Percentiles rank a stretch among this genome's conserved stretches.
Conservation (phyloP, 2,888 invertebrate species). For the Ormyrus nitidulus region DNA sequence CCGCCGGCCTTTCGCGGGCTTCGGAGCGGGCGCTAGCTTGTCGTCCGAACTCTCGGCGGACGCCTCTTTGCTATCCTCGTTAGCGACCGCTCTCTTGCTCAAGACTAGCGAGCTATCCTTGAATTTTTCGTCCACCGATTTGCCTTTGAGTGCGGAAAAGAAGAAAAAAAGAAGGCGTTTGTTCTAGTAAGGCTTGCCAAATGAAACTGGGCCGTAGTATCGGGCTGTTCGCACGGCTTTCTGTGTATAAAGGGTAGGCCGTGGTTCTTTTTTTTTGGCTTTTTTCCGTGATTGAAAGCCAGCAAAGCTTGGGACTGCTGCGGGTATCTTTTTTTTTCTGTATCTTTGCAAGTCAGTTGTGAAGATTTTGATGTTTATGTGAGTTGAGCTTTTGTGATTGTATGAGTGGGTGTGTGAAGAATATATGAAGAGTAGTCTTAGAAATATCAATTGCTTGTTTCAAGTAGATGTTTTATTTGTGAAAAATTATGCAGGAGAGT, state of each 20-base stretch:
- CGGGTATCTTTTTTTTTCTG: too few relatives aligned
- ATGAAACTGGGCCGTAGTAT: not conserved
- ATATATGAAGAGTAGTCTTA: too few relatives aligned
- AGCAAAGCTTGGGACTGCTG: too few relatives aligned
- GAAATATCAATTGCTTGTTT: too few relatives aligned
- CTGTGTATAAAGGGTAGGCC: not conserved
- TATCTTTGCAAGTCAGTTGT: not conserved
- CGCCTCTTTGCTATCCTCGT: slow-evolving; percentile 28
- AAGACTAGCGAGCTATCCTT: slow-evolving; percentile 30
- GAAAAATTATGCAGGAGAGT: too few relatives aligned
- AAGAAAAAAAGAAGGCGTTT: slow-evolving; percentile 39
- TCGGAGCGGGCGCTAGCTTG: not conserved
- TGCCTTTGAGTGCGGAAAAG: slow-evolving; percentile 52
- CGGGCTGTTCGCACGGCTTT: not conserved
- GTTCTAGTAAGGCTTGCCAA: slow-evolving; percentile 34
- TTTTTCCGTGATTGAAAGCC: not conserved
- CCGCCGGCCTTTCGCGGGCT: not conserved
- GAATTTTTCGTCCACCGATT: slow-evolving; percentile 54
- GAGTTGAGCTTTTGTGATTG: not conserved
- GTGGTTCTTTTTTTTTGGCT: not conserved
- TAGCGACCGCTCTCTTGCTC: slow-evolving; percentile 12
- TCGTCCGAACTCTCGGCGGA: not conserved
- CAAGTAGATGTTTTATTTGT: too few relatives aligned
- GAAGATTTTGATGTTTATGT: not conserved
- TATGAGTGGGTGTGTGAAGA: too few relatives aligned